Evolutionary conservation across 2,113 vertebrate species (phyloP), one percentile per base, ranked within the genome.

Genomic region (Chauna torquata): DNA sequence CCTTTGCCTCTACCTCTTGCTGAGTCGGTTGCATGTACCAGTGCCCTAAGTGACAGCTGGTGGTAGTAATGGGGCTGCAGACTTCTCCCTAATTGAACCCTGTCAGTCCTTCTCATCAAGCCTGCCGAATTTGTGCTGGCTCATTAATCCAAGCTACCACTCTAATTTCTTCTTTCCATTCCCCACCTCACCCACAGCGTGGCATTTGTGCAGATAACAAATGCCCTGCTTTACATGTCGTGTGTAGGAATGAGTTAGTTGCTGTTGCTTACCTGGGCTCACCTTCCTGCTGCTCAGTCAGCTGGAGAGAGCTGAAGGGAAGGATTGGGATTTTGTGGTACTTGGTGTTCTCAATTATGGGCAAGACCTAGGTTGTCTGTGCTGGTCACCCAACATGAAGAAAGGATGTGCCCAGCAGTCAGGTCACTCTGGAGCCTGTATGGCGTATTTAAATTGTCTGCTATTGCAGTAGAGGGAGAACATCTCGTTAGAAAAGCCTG

Each of bases 111-210:
- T 87, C 92, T 92, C 94, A 86, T 98, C 94, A 97, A 96, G 90
- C 86, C 85, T 9, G 34, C 70, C 82, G 95, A 55, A 82, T 95
- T 42, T 85, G 79, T 94, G 96, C 88, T 94, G 93, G 92, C 94
- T 98, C 97, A 97, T 98, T 97, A 98, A 97, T 95, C 89, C 92
- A 95, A 96, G 44, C 83, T 62, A 81, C 49, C 34, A 42, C 77
- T 93, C 86, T 74, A 90, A 96, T 90, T 95, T 86, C 81, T 94
- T 72, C 34, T 65, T 78, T 88, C 55, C 27, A 0, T 92, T 96
- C 42, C 82, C 87, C 74, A 54, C 7, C 28, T 59, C 8, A 14
- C 15, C 27, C 10, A 19, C 14, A 68, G 52, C 32, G 32, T 68
- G 72, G 44, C 38, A 68, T 88, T 45, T 55, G 77, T 82, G 95